Conservation (phyloP, 2,113 vertebrate genomes). For the Notothenia coriiceps region DNA sequence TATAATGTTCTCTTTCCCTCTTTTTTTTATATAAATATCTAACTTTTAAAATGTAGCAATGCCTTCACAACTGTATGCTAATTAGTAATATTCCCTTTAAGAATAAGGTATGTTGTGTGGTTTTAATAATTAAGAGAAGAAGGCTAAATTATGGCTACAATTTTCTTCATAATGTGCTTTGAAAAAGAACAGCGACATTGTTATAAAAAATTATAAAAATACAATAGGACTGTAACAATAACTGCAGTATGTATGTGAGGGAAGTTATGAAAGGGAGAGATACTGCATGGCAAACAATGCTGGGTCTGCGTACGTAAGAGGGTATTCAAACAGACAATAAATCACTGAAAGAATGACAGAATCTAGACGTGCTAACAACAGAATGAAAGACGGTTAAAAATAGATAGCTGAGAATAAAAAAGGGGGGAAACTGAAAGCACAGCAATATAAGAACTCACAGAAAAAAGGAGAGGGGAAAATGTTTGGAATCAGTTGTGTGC, state of each 20-base stretch:
- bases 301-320: background rate
- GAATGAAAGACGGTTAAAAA: constrained; percentile 23
- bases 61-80: no score
- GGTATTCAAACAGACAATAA: constrained; percentile 3
- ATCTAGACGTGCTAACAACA: background rate
- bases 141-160: background rate
- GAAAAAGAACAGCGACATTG: background rate
- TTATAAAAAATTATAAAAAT: background rate
- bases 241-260: background rate
- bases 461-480: background rate
- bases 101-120: background rate
- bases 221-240: background rate
- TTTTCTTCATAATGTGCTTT: background rate
- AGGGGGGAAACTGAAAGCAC: background rate
- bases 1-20: no score
- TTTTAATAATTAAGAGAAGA: background rate
- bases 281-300: background rate
- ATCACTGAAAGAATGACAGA: constrained; percentile 14
- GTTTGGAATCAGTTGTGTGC: background rate
- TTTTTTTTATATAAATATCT: no score
- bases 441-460: background rate
- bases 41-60: background rate
- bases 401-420: constrained; percentile 4
- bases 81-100: background rate
- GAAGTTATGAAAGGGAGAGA: background rate